Evolutionary conservation across 2,888 invertebrate species (phyloP).

Genomic region (Tachystola acroxantha): DNA sequence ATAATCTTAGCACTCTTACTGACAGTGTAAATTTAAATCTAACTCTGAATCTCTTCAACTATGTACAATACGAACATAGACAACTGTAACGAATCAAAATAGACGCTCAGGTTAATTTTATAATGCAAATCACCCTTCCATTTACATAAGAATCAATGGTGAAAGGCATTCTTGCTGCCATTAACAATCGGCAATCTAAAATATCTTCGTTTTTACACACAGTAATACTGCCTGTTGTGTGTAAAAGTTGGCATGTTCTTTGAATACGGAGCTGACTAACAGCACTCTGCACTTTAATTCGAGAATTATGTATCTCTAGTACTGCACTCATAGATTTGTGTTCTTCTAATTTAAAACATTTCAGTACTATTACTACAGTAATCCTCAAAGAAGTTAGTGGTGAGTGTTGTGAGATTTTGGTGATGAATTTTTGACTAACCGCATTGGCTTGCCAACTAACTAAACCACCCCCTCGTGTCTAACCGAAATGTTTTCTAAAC

Average conservation of each 20-base stretch:
- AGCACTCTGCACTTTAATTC: constrained; percentile 62
- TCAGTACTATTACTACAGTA: constrained; percentile 70
- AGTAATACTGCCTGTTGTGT: constrained; percentile 53
- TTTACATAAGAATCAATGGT: constrained; percentile 31
- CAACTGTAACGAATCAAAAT: constrained; percentile 7
- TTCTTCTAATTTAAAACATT: constrained; percentile 61
- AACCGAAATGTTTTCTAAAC: constrained; percentile 11
- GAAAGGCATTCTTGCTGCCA: constrained; percentile 33
- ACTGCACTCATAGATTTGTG: constrained; percentile 66
- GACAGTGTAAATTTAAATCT: constrained; percentile 29
- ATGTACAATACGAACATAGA: constrained; percentile 62
- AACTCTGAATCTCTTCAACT: constrained; percentile 45
- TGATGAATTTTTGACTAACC: constrained; percentile 59
- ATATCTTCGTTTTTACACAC: constrained; percentile 72
- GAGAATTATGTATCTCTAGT: constrained; percentile 50
- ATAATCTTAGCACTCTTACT: constrained; percentile 48
- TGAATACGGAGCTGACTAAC: constrained; percentile 62
- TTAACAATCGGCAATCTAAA: constrained; percentile 35
- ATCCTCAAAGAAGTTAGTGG: constrained; percentile 70
- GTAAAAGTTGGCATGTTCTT: constrained; percentile 65
- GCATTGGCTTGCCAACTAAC: constrained; percentile 25
- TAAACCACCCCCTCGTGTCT: constrained; percentile 6
- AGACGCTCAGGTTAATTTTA: constrained; percentile 13
- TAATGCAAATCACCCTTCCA: constrained; percentile 32
- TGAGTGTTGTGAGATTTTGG: constrained; percentile 74